Base-by-base conservation (phyloP, 2,888 invertebrate genomes). In the Dasypolia templi region DNA sequence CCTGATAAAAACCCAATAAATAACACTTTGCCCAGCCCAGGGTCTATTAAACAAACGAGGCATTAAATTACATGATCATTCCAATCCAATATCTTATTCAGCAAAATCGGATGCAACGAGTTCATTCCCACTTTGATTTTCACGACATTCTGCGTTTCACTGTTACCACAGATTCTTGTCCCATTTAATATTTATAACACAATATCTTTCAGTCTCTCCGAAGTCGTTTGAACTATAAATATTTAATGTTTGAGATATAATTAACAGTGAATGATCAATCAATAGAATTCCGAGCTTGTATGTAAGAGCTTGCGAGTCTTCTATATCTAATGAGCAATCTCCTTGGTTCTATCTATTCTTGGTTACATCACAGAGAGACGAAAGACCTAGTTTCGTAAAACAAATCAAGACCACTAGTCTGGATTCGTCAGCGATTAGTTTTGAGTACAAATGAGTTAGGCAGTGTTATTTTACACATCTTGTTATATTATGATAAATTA, bases 251-350 rank as follows among this genome's bases (percentile, higher is more conserved):
- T 42, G 32, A 51, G 44, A 53, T 65, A 77, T 70, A 53, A 74
- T 81, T 77, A 26, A 26, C 42, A 68, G 22, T 19, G 26, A 79
- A 65, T 78, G 79, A 75, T 58, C 64, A 82, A 79, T 82, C 63
- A 65, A 46, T 68, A 70, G 46, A 35, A 58, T 55, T 62, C 56
- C 7, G 12, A 26, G n/a, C 26, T 44, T 68, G 59, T 68, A 71
- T 65, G 44, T n/a, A 46, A 26, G 19, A 78, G 64, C 59, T 78
- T 82, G 51, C 3, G 53, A 46, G 81, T 26, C 55, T 82, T 81
- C 70, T 59, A 9, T 63, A 63, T 44, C 12, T 29, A 67, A 69
- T 59, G 58, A 59, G 59, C n/a, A 59, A 51, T 61, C 11, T 32
- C 35, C 29, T n/a, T 5, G 32, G 0, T 44, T 17, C 12, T 46